Percentiles rank a stretch among this genome's conserved stretches.
Evolutionary conservation across 2,797 vertebrate genomes (phyloP).

Genomic region (Sparidentex hasta): DNA sequence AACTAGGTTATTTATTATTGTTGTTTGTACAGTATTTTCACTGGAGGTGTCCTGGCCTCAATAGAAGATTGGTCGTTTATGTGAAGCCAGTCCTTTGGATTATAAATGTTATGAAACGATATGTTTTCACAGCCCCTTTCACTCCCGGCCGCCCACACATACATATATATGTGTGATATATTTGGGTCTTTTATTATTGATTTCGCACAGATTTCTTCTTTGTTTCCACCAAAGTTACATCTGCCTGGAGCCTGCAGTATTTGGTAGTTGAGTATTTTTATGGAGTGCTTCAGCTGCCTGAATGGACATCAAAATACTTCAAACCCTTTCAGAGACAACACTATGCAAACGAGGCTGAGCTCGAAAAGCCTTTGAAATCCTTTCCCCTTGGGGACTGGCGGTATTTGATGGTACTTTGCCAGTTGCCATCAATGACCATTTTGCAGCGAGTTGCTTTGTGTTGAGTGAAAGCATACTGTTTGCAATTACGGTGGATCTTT

Average conservation of each 20-base stretch:
- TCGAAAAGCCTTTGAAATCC: conserved; percentile 74
- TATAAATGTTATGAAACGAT: conserved; percentile 15
- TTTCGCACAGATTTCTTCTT: conserved; percentile 37
- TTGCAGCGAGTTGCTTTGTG: conserved; percentile 68
- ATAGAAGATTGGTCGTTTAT: conserved; percentile 11
- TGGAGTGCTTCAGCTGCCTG: conserved; percentile 47
- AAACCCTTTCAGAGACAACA: conserved; percentile 69
- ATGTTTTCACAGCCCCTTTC: conserved; percentile 6
- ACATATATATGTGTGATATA: conserved; percentile 12
- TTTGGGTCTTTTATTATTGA: conserved; percentile 9
- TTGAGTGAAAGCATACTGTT: conserved; percentile 61
- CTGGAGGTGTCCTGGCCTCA: conserved; percentile 36
- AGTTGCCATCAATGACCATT: conserved; percentile 69
- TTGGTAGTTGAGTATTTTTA: conserved; percentile 53
- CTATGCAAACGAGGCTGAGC: conserved; percentile 68
- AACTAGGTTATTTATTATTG: conserved; percentile 62
- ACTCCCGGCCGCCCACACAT: conserved; percentile 9
- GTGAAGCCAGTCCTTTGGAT: conserved; percentile 21
- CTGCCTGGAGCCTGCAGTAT: conserved; percentile 20
- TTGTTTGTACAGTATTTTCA: conserved; percentile 50
- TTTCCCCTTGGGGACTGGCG: conserved; percentile 50
- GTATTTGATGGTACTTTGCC: conserved; percentile 69
- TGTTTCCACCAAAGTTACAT: conserved; percentile 32
- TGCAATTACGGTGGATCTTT: conserved; percentile 74
- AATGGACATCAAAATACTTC: conserved; percentile 68